These are phyloP conservation scores for Anhinga rufa DNA, from an alignment of 2,113 vertebrate genomes.

Conservation along the genomic window DNA sequence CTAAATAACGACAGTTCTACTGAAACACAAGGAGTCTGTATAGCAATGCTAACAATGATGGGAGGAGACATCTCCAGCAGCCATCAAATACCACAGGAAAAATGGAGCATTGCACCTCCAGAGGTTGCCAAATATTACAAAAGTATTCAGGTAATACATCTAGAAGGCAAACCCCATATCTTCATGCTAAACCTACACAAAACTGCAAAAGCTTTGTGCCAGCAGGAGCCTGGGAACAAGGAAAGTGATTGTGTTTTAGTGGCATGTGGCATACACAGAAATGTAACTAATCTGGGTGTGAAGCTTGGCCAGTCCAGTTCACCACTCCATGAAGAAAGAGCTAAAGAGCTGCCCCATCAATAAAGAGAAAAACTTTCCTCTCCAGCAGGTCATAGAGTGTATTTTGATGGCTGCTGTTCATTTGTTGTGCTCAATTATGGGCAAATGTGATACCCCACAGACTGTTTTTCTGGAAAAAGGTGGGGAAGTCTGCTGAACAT, in stretches of 20 bases:
- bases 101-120: neutral
- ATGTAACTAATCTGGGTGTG: neutral
- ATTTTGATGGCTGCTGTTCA: neutral
- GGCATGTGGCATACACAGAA: constrained; percentile 27
- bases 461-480: constrained; percentile 18
- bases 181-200: neutral
- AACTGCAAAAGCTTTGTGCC: neutral
- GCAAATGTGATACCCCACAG: constrained; percentile 6
- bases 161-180: neutral
- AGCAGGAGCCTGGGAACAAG: constrained; percentile 15
- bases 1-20: neutral
- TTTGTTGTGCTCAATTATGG: constrained; percentile 6
- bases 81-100: neutral
- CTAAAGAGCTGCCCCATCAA: neutral
- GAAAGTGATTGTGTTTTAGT: constrained; percentile 19
- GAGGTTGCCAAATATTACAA: neutral
- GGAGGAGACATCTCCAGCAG: neutral
- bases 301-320: neutral
- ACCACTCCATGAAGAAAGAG: neutral
- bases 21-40: neutral
- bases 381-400: neutral
- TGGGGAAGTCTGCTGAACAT: neutral
- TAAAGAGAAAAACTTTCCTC: constrained; percentile 13
- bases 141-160: neutral
- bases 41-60: neutral